Conservation (phyloP, 2,888 invertebrate species). For the Tiliacea citrago region DNA sequence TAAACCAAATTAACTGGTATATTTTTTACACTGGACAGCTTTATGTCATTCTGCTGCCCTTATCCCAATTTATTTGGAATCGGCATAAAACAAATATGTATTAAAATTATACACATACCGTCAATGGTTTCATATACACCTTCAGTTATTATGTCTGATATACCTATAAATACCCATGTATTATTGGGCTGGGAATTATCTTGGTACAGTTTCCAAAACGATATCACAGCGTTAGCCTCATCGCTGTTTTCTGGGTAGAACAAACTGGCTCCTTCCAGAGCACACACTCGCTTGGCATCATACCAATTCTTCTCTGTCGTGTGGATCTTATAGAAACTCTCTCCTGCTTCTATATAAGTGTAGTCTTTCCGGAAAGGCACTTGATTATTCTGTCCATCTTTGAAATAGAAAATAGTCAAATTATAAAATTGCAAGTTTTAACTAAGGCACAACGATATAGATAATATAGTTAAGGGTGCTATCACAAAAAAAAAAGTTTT, state of each 20-base stretch:
- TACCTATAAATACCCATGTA: slow-evolving; percentile 70
- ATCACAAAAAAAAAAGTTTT: no score
- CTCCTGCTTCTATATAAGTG: slow-evolving; percentile 71
- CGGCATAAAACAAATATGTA: no score
- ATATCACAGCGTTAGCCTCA: slow-evolving; percentile 72
- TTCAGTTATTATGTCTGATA: slow-evolving; percentile 65
- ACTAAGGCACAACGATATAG: no score
- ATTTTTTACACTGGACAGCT: no score
- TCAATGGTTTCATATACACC: slow-evolving; percentile 15
- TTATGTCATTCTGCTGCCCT: no score
- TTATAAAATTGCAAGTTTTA: no score
- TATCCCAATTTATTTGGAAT: no score
- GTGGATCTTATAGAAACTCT: slow-evolving; percentile 83
- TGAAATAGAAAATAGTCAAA: neutral
- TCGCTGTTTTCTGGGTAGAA: slow-evolving; percentile 77
- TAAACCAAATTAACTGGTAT: no score
- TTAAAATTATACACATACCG: neutral
- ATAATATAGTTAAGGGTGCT: no score
- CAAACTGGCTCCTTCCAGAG: slow-evolving; percentile 76
- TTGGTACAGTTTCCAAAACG: slow-evolving; percentile 62
- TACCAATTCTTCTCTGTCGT: slow-evolving; percentile 68
- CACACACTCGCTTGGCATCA: slow-evolving; percentile 76
- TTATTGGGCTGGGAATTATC: slow-evolving; percentile 63
- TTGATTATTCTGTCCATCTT: slow-evolving; percentile 75
- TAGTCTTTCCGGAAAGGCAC: slow-evolving; percentile 82